Percentiles rank a stretch among this genome's conserved stretches.
Conservation (phyloP, 2,113 vertebrate genomes). For the Alligator mississippiensis region DNA sequence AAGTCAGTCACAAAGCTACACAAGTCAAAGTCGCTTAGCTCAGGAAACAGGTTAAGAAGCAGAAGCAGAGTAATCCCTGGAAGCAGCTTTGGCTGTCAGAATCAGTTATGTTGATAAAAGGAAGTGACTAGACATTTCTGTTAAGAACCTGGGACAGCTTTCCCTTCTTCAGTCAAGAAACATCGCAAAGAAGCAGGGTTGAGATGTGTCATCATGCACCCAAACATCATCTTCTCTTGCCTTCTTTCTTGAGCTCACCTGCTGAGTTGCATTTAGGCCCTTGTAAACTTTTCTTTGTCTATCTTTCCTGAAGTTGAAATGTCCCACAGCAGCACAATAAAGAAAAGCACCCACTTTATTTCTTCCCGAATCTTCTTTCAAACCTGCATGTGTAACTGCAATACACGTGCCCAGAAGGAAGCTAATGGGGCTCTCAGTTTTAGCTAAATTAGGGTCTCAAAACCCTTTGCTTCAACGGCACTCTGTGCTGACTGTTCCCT, state of each 20-base stretch:
- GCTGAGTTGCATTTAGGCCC: conserved; percentile 54
- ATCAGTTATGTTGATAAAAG: conserved; percentile 7
- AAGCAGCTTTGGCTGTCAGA: not conserved
- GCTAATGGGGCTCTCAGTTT: conserved; percentile 55
- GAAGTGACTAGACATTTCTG: not conserved
- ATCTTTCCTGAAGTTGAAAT: conserved; percentile 64
- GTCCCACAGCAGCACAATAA: conserved; percentile 55
- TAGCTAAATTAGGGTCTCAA: conserved; percentile 50
- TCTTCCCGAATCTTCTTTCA: conserved; percentile 63
- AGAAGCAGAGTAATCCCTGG: not conserved
- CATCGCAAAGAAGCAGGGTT: conserved; percentile 8
- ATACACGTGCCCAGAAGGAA: conserved; percentile 55
- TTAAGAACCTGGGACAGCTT: not conserved
- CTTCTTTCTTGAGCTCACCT: conserved; percentile 52
- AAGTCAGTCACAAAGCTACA: conserved; percentile 33
- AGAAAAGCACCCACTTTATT: conserved; percentile 54
- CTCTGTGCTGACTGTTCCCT: conserved; percentile 38
- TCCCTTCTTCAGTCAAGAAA: not conserved
- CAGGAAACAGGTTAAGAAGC: not conserved
- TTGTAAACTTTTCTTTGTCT: conserved; percentile 45
- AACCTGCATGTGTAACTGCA: conserved; percentile 57
- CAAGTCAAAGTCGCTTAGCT: not conserved
- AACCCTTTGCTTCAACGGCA: not conserved
- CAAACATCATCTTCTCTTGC: not conserved
- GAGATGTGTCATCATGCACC: not conserved